These are phyloP conservation scores for Rhinoderma darwinii DNA, from an alignment of 2,113 vertebrate genomes.

Conservation along the genomic window DNA sequence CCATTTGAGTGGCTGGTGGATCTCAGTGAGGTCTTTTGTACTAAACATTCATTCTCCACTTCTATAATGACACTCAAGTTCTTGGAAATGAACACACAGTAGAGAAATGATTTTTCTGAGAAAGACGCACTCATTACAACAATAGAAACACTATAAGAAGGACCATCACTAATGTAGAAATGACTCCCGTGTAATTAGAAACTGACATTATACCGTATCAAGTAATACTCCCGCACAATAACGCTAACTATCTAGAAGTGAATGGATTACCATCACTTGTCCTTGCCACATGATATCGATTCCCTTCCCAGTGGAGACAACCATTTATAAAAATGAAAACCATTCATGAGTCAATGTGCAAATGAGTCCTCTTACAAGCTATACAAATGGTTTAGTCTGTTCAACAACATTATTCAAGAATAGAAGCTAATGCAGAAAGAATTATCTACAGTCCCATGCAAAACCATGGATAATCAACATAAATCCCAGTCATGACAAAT, in stretches of 20 bases:
- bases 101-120: neutral
- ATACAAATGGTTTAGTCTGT: neutral
- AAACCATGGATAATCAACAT: neutral
- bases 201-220: neutral
- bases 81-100: conserved; percentile 23
- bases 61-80: conserved; percentile 23
- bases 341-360: neutral
- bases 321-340: neutral
- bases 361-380: neutral
- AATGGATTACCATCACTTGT: neutral
- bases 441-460: neutral
- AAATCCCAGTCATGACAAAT: neutral
- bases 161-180: conserved; percentile 7
- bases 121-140: neutral
- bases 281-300: neutral
- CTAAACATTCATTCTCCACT: neutral
- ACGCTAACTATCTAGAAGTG: neutral
- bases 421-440: neutral
- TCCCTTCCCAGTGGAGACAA: neutral
- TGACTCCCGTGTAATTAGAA: conserved; percentile 11
- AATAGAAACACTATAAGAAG: conserved; percentile 14
- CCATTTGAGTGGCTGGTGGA: neutral
- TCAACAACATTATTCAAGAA: neutral
- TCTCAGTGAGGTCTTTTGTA: neutral
- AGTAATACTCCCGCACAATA: neutral